Evolutionary conservation across 2,888 invertebrate genomes (phyloP).

Genomic region (Aplocera efformata): DNA sequence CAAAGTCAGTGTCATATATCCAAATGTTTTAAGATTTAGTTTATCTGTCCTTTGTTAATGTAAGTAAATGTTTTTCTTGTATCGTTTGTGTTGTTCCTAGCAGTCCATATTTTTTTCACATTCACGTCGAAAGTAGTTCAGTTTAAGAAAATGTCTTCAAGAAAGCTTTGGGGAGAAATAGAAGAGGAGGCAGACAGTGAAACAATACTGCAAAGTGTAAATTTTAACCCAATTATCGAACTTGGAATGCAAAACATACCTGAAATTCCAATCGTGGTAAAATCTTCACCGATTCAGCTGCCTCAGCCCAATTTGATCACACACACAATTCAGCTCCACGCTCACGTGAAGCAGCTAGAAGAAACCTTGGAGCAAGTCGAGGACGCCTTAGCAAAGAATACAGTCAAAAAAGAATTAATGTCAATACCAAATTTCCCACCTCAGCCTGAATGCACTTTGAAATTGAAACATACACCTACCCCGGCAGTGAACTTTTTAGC

Average conservation of each 20-base stretch:
- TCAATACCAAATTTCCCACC: slow-evolving; percentile 58
- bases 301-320: slow-evolving; percentile 69
- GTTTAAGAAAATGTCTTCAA: slow-evolving; percentile 41
- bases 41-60: too few relatives aligned
- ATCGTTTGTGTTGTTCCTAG: too few relatives aligned
- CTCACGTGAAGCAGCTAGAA: slow-evolving; percentile 55
- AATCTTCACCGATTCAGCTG: slow-evolving; percentile 68
- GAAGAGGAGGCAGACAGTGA: slow-evolving; percentile 59
- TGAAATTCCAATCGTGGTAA: slow-evolving; percentile 69
- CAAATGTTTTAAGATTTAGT: too few relatives aligned
- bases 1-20: too few relatives aligned
- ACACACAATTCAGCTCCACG: slow-evolving; percentile 68
- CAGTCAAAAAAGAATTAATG: slow-evolving; percentile 58
- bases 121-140: neutral
- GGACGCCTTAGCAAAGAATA: slow-evolving; percentile 27
- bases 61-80: too few relatives aligned
- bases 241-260: slow-evolving; percentile 75
- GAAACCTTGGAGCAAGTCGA: slow-evolving; percentile 63
- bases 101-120: too few relatives aligned
- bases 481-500: slow-evolving; percentile 65
- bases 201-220: slow-evolving; percentile 61
- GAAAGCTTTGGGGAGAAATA: slow-evolving; percentile 68
- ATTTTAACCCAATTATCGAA: slow-evolving; percentile 75
- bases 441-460: slow-evolving; percentile 44
- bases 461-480: slow-evolving; percentile 53